Base-by-base conservation (phyloP, 2,888 invertebrate genomes). In the Dolichopus griseipennis region DNA sequence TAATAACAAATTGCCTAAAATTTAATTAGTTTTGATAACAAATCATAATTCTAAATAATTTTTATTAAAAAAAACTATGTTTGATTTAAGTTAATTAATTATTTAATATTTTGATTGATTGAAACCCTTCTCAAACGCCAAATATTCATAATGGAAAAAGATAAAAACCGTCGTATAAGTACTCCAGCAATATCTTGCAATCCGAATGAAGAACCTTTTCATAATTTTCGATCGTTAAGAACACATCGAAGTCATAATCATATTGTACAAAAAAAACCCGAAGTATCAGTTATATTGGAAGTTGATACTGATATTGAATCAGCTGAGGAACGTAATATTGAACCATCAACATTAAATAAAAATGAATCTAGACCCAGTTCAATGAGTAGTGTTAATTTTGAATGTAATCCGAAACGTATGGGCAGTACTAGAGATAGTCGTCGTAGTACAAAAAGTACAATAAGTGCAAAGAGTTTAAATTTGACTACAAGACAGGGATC, bases 271-370 rank as follows among this genome's bases (percentile, higher is more conserved):
- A 52, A 18, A 52, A 18, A 18, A 52, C 52, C 52, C 18, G n/a
- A 52, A 52, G 52, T 52, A 52, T 52, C 52, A 7, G 52, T 52
- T 12, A 52, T 52, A 4, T 52, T 52, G 18, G 52, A 52, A 52
- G 52, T 52, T 52, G 52, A 52, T 52, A 52, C 52, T 52, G 52
- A 52, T 52, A n/a, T 2, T 52, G 52, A 52, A 52, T 52, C 52
- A 52, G 6, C 15, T 52, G 52, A 52, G 4, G 52, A 52, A 52
- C 15, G 37, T 37, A 37, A 10, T 37, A 27, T 6, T 41, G 8
- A 7, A 41, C 18, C 52, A 52, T 18, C 37, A 52, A n/a, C 52
- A 52, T 7, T 7, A 7, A 52, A 52, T 52, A 1, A 18, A 52
- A 52, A 15, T 18, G 15, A 18, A 52, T n/a, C 52, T 15, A 52